Evolutionary conservation across 2,113 vertebrate genomes (phyloP).

Genomic region (Speoplatyrhinus poulsoni): DNA sequence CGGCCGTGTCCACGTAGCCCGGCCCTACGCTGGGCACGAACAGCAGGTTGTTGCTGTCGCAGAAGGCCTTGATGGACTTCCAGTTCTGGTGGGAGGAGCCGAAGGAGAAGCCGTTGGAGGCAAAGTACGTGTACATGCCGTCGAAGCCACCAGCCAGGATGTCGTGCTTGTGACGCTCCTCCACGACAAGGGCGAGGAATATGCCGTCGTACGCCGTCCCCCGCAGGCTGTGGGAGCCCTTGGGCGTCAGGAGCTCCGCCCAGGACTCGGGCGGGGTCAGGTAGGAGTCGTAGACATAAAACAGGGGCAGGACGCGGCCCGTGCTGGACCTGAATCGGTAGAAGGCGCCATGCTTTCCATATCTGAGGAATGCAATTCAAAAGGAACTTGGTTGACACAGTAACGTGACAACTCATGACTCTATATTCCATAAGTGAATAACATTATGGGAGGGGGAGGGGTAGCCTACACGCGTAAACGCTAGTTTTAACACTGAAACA

Average conservation of each 20-base stretch:
- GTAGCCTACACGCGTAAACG: background rate
- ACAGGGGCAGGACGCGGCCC: slow-evolving; percentile 83
- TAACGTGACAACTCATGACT: background rate
- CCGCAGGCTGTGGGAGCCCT: slow-evolving; percentile 81
- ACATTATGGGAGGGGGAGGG: background rate
- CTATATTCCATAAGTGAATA: too few species aligned
- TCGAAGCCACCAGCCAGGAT: slow-evolving; percentile 84
- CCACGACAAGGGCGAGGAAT: slow-evolving; percentile 85
- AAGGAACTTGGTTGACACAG: background rate
- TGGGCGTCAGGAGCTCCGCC: slow-evolving; percentile 82
- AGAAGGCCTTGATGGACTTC: slow-evolving; percentile 87
- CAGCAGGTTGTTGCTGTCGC: slow-evolving; percentile 84
- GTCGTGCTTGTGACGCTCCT: slow-evolving; percentile 86
- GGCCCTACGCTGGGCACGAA: slow-evolving; percentile 89
- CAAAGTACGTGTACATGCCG: slow-evolving; percentile 90
- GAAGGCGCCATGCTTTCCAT: slow-evolving; percentile 85
- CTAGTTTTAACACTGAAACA: too few species aligned
- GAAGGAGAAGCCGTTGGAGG: slow-evolving; percentile 90
- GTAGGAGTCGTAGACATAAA: slow-evolving; percentile 91
- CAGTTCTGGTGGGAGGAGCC: slow-evolving; percentile 93
- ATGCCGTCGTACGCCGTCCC: slow-evolving; percentile 84
- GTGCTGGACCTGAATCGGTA: slow-evolving; percentile 85
- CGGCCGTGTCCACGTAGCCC: slow-evolving; percentile 85
- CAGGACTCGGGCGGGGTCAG: slow-evolving; percentile 84
- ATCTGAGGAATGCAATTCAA: slow-evolving; percentile 64